phyloP scores from a whole-genome alignment of 2,797 vertebrate species.

The Siniperca undulata region DNA sequence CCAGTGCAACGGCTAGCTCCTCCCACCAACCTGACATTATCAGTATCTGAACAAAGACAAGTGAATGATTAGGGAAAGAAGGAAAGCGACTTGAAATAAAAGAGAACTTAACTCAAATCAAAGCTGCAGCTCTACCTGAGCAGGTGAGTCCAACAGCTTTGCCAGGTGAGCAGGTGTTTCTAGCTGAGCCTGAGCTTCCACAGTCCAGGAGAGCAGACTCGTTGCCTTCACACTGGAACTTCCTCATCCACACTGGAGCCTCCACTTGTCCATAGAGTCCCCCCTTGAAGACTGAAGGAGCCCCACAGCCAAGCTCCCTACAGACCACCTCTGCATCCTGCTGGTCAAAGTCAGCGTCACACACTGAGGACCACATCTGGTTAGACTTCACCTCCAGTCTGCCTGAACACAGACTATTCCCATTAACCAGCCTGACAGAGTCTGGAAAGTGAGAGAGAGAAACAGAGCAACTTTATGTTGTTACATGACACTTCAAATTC shows the following conservation, averaged over 20 bases:
- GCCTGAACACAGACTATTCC: not conserved
- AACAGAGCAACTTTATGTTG: no score
- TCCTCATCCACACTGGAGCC: not conserved
- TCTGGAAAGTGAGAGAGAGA: not conserved
- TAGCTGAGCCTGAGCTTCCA: not conserved
- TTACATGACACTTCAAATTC: no score
- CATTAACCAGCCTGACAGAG: not conserved
- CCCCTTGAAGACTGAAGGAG: constrained; percentile 1
- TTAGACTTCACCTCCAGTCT: not conserved
- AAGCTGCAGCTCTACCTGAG: constrained; percentile 33
- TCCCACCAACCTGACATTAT: not conserved
- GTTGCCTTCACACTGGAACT: not conserved
- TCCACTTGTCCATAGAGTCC: not conserved
- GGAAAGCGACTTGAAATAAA: not conserved
- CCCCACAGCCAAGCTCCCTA: constrained; percentile 21
- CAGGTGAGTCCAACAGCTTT: constrained; percentile 21
- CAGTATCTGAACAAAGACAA: not conserved
- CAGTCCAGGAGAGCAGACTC: constrained; percentile 43
- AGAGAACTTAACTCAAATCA: not conserved
- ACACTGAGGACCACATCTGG: constrained; percentile 14
- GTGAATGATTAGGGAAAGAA: not conserved
- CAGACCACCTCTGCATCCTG: constrained; percentile 28
- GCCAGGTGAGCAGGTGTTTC: not conserved
- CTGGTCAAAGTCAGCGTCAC: not conserved
- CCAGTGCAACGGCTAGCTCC: not conserved